Base-by-base conservation (phyloP, 2,888 invertebrate species). In the Lottia scabra region DNA sequence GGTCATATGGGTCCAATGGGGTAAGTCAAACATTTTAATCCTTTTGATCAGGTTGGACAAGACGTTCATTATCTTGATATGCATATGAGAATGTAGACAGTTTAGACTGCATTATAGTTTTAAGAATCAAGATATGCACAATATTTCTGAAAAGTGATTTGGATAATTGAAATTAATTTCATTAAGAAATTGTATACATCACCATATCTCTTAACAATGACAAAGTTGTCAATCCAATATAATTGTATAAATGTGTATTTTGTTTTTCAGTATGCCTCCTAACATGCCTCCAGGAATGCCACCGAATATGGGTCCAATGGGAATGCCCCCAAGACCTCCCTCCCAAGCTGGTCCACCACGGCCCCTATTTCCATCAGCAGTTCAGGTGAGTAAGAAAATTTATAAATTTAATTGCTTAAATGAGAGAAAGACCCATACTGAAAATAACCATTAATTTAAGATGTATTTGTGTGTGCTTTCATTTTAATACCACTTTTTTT, bases 301-400 rank as follows among this genome's bases (percentile, higher is more conserved):
- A n/a, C 81, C 75, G 45, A 82, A 81, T 78, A 82, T 80, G 66
- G 75, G 76, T 48, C 78, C 78, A 48, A 76, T 76, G 67, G 79
- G 78, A 27, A 78, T 77, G 75, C 76, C 73, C 8, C 76, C 76
- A 27, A 73, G 75, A 44, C 75, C 75, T 26, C 77, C 79, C 19
- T 78, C 79, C 38, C 76, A 78, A 48, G 76, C 78, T 62, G 80
- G 80, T 2, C 84, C 85, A 30, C 75, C 80, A 56, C 86, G 85
- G 78, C 87, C 87, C 43, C 77, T 88, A 2, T 88, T 88, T 74
- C 88, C 88, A 66, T 81, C 87, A 72, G 87, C 86, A 71, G 85
- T 80, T 45, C 84, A 84, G 79, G 86, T 85, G 75, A 74, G 78
- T n/a, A n/a, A n/a, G 2, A 8, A 48, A 27, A 23, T n/a, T 30